Percentiles rank a stretch among this genome's conserved stretches.
Conservation (phyloP, 2,797 vertebrate genomes). For the Pagetopsis macropterus region DNA sequence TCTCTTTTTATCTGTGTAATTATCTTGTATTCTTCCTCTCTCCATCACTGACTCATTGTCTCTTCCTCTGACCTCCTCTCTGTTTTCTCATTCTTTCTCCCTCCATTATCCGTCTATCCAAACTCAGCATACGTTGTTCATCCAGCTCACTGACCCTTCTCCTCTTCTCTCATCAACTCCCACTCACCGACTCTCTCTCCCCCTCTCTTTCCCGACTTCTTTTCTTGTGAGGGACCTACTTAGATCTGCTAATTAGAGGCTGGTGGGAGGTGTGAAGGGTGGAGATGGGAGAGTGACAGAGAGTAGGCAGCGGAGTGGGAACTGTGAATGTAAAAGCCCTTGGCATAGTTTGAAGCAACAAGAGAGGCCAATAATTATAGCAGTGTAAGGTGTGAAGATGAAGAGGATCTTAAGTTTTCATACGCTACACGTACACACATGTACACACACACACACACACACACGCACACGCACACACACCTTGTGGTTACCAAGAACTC, state of each 20-base stretch:
- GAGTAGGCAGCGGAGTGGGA: slow-evolving; percentile 70
- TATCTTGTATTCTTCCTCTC: slow-evolving; percentile 30
- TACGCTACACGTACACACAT: slow-evolving; percentile 42
- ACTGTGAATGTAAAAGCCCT: slow-evolving; percentile 76
- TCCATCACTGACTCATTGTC: slow-evolving; percentile 55
- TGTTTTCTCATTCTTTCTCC: slow-evolving; percentile 29
- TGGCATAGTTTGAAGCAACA: slow-evolving; percentile 67
- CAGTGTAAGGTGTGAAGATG: slow-evolving; percentile 71
- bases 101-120: slow-evolving; percentile 40
- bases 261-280: slow-evolving; percentile 78
- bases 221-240: slow-evolving; percentile 72
- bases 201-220: slow-evolving; percentile 42
- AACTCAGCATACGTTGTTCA: slow-evolving; percentile 23
- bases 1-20: slow-evolving; percentile 35
- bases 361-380: slow-evolving; percentile 69
- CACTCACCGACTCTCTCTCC: slow-evolving; percentile 26
- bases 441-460: slow-evolving; percentile 36
- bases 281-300: slow-evolving; percentile 68
- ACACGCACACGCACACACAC: slow-evolving; percentile 30
- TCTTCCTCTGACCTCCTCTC: slow-evolving; percentile 43
- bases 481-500: slow-evolving; percentile 56
- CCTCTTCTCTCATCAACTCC: slow-evolving; percentile 50
- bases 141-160: slow-evolving; percentile 53
- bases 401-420: slow-evolving; percentile 69
- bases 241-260: slow-evolving; percentile 78